Base-by-base conservation (phyloP, 1,140 invertebrate species). In the Aphidius gifuensis region DNA sequence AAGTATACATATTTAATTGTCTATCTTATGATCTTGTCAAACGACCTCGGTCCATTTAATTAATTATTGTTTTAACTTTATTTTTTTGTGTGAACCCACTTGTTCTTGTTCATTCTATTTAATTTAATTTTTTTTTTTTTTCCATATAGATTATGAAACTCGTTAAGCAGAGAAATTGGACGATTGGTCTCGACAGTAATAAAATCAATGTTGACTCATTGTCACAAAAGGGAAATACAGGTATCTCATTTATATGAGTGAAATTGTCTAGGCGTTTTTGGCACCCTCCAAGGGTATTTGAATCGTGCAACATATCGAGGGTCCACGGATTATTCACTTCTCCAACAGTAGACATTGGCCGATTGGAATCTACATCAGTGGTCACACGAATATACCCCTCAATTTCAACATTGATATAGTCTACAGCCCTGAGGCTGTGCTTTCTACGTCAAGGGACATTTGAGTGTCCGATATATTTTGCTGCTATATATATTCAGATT, bases 291-390 rank as follows among this genome's bases (percentile, higher is more conserved):
- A 32, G 23, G 23, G 23, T 32, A 32, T 32, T 32, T 32, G 23
- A 32, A 32, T 32, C 23, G 23, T 32, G 23, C 2, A 32, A 32
- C 23, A 32, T 32, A 32, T 32, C 54, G 64, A 32, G 47, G 61
- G 53, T 53, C 60, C 54, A 40, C 56, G 70, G 73, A 74, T 74
- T 73, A 74, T 64, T 68, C 68, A 59, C 63, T 66, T 72, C 64
- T 68, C 71, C 69, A 64, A 69, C 69, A 55, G 67, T 71, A 70
- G 70, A 69, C 68, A 72, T 64, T 67, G 64, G 66, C 66, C 73
- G 66, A 75, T 74, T 74, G 73, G 71, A 74, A 75, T 74, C 70
- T 69, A 73, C 69, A 68, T 69, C 67, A 63, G 66, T 70, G 72
- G 66, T 68, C 64, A 66, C 62, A 64, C 66, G 62, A 58, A 64